phyloP scores from a whole-genome alignment of 2,888 invertebrate species.

The Cheilosia variabilis region DNA sequence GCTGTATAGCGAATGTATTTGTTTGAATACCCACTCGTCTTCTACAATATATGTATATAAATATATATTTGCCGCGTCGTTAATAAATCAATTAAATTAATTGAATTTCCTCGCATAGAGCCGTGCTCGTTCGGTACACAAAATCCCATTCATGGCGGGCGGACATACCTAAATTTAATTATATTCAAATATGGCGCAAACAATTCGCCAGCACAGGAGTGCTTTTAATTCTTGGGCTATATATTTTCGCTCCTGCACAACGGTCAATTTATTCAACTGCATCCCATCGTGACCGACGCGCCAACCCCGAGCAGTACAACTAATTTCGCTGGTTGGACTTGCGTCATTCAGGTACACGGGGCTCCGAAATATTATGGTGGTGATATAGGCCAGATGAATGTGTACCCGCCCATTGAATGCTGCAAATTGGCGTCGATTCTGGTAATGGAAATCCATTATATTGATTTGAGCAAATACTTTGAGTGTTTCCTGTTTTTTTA shows the following conservation, averaged over 20 bases:
- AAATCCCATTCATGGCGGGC: slow-evolving; percentile 20
- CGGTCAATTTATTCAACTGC: slow-evolving; percentile 62
- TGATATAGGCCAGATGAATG: slow-evolving; percentile 15
- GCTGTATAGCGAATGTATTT: background rate
- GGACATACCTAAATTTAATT: slow-evolving; percentile 65
- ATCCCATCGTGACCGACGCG: background rate
- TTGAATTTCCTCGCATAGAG: slow-evolving; percentile 61
- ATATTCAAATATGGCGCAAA: slow-evolving; percentile 66
- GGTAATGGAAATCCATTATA: slow-evolving; percentile 69
- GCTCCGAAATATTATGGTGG: no score
- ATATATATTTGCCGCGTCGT: slow-evolving; percentile 60
- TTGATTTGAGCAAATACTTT: slow-evolving; percentile 72
- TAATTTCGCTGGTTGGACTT: slow-evolving; percentile 29
- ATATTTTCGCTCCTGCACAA: slow-evolving; percentile 27
- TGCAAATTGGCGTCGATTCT: slow-evolving; percentile 56
- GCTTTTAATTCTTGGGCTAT: slow-evolving; percentile 62
- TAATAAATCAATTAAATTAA: slow-evolving; percentile 75
- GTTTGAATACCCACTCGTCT: background rate
- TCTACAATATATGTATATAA: slow-evolving; percentile 50
- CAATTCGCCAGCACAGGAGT: slow-evolving; percentile 47
- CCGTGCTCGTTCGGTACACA: slow-evolving; percentile 6
- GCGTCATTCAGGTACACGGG: no score
- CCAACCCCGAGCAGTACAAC: background rate
- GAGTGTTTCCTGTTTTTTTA: background rate
- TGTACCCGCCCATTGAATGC: slow-evolving; percentile 27